These are phyloP conservation scores for Geococcyx californianus DNA, from an alignment of 2,113 vertebrate species.

Conservation along the genomic window DNA sequence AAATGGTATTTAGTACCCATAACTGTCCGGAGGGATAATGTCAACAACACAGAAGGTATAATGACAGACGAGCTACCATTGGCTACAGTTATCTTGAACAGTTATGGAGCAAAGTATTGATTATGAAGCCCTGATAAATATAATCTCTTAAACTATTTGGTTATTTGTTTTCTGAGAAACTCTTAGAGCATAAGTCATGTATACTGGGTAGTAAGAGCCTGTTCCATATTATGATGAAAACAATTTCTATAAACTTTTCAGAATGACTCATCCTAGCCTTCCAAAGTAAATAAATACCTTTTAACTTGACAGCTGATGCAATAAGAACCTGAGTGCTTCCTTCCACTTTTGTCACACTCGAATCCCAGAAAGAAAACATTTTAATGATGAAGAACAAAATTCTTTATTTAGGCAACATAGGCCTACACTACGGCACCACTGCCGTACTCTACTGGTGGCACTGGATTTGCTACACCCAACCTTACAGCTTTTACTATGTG, in stretches of 20 bases:
- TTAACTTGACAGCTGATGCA: conserved; percentile 25
- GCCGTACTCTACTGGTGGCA: neutral
- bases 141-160: neutral
- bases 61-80: neutral
- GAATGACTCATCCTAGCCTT: conserved; percentile 25
- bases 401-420: neutral
- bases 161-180: conserved; percentile 5
- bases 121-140: neutral
- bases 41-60: neutral
- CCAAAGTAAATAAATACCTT: conserved; percentile 39
- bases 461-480: neutral
- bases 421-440: neutral
- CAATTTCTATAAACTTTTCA: conserved; percentile 27
- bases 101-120: neutral
- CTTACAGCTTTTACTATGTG: neutral
- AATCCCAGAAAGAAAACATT: neutral
- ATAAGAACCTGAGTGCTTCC: neutral
- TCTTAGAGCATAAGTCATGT: neutral
- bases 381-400: neutral
- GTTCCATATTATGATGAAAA: neutral
- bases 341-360: conserved; percentile 22
- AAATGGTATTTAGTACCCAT: neutral
- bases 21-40: neutral
- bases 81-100: neutral
- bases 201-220: neutral